Base-by-base conservation (phyloP, 2,113 vertebrate species). In the Odobenus rosmarus region DNA sequence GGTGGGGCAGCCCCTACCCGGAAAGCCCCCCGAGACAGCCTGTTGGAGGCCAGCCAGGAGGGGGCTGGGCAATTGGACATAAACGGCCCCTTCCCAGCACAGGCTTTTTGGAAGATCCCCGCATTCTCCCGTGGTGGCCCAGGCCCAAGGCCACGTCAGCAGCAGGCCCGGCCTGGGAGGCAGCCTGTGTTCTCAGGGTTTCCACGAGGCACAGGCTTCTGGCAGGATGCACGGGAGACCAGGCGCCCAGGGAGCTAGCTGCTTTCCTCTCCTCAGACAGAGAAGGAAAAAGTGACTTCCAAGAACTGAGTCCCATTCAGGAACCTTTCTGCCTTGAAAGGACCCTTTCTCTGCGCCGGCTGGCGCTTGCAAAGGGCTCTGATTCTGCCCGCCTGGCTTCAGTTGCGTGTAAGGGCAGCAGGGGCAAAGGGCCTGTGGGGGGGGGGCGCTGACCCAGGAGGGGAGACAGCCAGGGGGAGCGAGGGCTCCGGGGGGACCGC, bases 121-220 rank as follows among this genome's bases (percentile, higher is more conserved):
- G 21, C 2, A 0, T 11, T 7, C 28, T 74, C 33, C 31, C 4
- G 0, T 0, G 67, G 57, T 42, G 53, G 39, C 90, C 57, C 74
- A 33, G 46, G 46, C 4, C 1, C 0, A 16, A 24, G 42, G 89
- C 97, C 97, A 96, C 94, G 51, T 95, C 94, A 79, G 85, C 96
- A 55, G 92, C 67, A 39, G 26, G 36, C 84, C 64, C 0, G 0
- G 14, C n/a, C 93, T 11, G 90, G 79, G 33, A 86, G 31, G 61
- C 0, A 10, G 46, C 74, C 28, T 7, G 4, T 1, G 14, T 24
- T 74, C 72, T 69, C 49, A 26, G 7, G 62, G 19, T 46, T 39
- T 93, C 74, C 96, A 74, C 3, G 21, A 90, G 57, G 81, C 81
- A 59, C 67, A 14, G 16, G 7, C 51, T 8, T 23, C 69, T 79